Base-by-base conservation (phyloP, 1,140 invertebrate genomes). In the Rhagoletis pomonella region DNA sequence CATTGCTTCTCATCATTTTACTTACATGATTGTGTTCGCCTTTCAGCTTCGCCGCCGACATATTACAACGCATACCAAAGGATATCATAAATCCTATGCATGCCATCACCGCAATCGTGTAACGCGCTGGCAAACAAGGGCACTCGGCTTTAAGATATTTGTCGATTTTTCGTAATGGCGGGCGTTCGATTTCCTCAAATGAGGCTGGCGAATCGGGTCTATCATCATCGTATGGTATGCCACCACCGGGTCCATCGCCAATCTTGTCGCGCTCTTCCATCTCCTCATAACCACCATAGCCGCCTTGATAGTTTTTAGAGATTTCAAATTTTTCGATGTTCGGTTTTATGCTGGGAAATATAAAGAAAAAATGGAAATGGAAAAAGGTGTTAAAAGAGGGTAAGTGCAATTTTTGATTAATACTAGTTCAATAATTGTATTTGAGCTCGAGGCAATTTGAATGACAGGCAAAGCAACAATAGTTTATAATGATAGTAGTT, bases 11-110 rank as follows among this genome's bases (percentile, higher is more conserved):
- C 60, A 62, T 86, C 7, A 10, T 69, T 59, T 4, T 69, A 91
- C 93, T 93, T 89, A 94, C 94, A 89, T 94, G 93, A 85, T 95
- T 94, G 69, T 91, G 90, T 90, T 95, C 94, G 88, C 94, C 94
- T 88, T 95, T 95, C 60, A 99, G 95, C 91, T 99, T 98, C 17
- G 98, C 98, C 92, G 99, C 98, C 14, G 98, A 97, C 97, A 99
- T 97, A 93, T 99, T 99, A 93, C 97, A 98, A 84, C 98, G 95
- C 96, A 98, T 98, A 12, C 97, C 97, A 91, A 98, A 98, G 90
- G 97, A 97, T 90, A 98, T 98, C 90, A 98, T 95, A 93, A 99
- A 99, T 88, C 98, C 97, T 92, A 98, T 91, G 91, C 97, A 97
- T 44, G 97, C 96, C 89, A 98, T 94, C 86, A 97, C 91, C 44